Base-by-base conservation (phyloP, 2,113 vertebrate species). In the Passer montanus region DNA sequence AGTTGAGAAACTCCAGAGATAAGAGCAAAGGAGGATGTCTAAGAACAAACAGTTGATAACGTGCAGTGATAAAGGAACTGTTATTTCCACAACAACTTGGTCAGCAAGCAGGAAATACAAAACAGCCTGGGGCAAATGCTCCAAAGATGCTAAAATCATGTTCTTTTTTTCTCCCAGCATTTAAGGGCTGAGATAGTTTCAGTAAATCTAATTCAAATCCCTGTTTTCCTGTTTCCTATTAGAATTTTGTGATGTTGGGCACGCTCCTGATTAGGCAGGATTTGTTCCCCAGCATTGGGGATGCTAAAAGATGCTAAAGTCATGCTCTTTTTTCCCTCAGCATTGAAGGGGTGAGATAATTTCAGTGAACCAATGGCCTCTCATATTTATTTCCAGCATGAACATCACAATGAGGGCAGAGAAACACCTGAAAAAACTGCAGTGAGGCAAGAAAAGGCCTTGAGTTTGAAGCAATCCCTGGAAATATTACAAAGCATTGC, bases 1-100 rank as follows among this genome's bases (percentile, higher is more conserved):
- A 97, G 95, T 97, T 69, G 76, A 97, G 96, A 95, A 96, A 97
- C 70, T 60, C 47, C 46, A 55, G 22, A 95, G 97, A 98, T 97
- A 97, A 98, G 94, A 64, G 43, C 53, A 49, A 37, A 87, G 87
- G 73, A 93, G 87, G 85, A 78, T 89, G 87, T 81, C 72, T 64
- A 41, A 87, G 53, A 63, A 81, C 72, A 84, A 41, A 79, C 68
- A 86, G 91, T 21, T 72, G 97, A 97, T 94, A 94, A 94, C 6
- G 14, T 89, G 73, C 23, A 1, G 3, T 90, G 96, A 97, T 96
- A 97, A 96, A 50, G 43, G 84, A 97, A 95, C 96, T 55, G 76
- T 85, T 95, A 11, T 23, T 93, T 81, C 64, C 68, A 88, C 7
- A 83, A 68, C 68, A 58, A 43, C 28, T 47, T 3, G 15, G 37